Evolutionary conservation across 1,140 invertebrate genomes (phyloP).

Genomic region (Orius insidiosus): DNA sequence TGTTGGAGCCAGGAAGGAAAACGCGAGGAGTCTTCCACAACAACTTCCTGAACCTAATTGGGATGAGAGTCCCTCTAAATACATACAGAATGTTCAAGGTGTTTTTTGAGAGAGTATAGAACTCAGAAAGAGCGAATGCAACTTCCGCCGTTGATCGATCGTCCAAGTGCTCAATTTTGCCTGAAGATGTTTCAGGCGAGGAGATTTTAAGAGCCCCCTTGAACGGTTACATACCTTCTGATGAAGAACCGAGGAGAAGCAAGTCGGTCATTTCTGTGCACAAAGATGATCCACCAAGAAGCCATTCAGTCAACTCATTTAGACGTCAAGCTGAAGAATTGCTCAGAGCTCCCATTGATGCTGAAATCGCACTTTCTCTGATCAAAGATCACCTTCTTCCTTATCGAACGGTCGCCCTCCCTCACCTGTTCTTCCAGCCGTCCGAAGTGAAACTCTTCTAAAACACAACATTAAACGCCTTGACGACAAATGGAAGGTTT

Average conservation of each 20-base stretch:
- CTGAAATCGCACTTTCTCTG: neutral
- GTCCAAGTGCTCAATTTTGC: neutral
- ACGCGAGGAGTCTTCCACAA: neutral
- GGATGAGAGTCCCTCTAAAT: neutral
- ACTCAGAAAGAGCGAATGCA: slow-evolving; percentile 6
- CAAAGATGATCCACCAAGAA: no score
- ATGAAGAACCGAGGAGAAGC: no score
- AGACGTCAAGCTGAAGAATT: slow-evolving; percentile 3
- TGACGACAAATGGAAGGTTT: slow-evolving; percentile 13
- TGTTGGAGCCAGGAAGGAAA: no score
- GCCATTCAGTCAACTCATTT: no score
- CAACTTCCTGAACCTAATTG: neutral
- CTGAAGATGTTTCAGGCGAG: neutral
- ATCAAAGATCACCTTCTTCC: neutral
- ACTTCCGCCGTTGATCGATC: slow-evolving; percentile 4
- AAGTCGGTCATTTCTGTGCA: no score
- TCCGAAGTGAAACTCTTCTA: slow-evolving; percentile 5
- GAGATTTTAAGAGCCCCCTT: neutral
- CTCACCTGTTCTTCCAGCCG: slow-evolving; percentile 8
- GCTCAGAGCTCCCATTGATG: slow-evolving; percentile 6
- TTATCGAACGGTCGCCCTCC: neutral
- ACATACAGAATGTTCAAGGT: neutral
- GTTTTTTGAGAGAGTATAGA: slow-evolving; percentile 2
- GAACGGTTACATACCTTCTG: no score
- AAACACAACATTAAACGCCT: slow-evolving; percentile 7